Conservation (phyloP, 2,888 invertebrate genomes). For the Luperina testacea region DNA sequence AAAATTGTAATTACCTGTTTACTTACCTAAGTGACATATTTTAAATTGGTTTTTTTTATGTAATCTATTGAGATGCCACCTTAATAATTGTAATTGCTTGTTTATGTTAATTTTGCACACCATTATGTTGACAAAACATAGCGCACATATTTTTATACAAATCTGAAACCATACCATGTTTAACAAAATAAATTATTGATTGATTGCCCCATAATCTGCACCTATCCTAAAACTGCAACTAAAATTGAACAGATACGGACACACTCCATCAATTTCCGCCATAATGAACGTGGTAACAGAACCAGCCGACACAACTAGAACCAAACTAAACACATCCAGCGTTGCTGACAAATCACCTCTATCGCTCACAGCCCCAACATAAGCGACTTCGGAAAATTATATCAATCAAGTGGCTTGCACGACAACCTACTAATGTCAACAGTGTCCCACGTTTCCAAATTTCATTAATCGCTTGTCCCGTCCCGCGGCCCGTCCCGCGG, state of each 20-base stretch:
- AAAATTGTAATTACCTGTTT: too few species aligned
- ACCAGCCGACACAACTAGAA: slow-evolving; percentile 3
- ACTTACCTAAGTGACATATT: too few species aligned
- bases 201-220: too few species aligned
- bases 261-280: slow-evolving; percentile 10
- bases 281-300: slow-evolving; percentile 23
- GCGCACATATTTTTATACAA: too few species aligned
- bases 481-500: slow-evolving; percentile 35
- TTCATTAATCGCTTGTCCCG: slow-evolving; percentile 66
- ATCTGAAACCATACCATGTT: too few species aligned
- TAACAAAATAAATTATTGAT: too few species aligned
- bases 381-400: slow-evolving; percentile 60
- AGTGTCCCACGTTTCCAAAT: slow-evolving; percentile 65
- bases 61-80: too few species aligned
- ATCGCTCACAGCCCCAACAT: slow-evolving; percentile 55
- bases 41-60: too few species aligned
- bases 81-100: too few species aligned
- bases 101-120: too few species aligned
- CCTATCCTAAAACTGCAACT: not conserved
- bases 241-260: not conserved
- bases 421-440: slow-evolving; percentile 68
- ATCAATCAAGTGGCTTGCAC: slow-evolving; percentile 63
- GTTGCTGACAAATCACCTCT: slow-evolving; percentile 54
- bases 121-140: too few species aligned
- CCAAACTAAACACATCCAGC: slow-evolving; percentile 27